Evolutionary conservation across 2,113 vertebrate species (phyloP).

Genomic region (Lamprotornis superbus): DNA sequence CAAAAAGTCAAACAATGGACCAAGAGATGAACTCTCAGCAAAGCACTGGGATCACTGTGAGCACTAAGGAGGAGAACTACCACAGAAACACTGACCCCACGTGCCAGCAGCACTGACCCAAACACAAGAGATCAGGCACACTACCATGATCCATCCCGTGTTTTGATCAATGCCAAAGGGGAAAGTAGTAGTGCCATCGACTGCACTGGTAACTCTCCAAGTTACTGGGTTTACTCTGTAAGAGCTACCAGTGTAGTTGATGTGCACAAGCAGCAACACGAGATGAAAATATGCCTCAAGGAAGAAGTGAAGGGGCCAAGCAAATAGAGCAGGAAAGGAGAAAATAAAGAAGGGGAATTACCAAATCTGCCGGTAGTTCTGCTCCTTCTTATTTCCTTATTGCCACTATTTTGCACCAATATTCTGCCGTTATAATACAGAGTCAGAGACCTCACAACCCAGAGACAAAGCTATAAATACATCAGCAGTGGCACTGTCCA

Average conservation of each 20-base stretch:
- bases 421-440: neutral
- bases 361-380: neutral
- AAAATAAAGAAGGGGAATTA: neutral
- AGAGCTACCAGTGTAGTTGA: neutral
- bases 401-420: neutral
- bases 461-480: neutral
- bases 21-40: neutral
- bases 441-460: neutral
- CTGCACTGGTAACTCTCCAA: neutral
- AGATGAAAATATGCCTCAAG: neutral
- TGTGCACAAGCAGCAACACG: accelerated
- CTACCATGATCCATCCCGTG: neutral
- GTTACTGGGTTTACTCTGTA: neutral
- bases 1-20: neutral
- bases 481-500: neutral
- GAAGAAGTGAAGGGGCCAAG: neutral
- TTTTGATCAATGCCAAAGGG: neutral
- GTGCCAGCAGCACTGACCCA: neutral
- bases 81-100: neutral
- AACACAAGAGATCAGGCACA: neutral
- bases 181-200: neutral
- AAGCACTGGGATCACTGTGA: neutral
- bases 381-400: neutral
- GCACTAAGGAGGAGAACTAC: neutral
- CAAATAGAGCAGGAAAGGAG: neutral